Evolutionary conservation across 2,888 invertebrate species (phyloP).

Genomic region (Rhagonycha lutea): DNA sequence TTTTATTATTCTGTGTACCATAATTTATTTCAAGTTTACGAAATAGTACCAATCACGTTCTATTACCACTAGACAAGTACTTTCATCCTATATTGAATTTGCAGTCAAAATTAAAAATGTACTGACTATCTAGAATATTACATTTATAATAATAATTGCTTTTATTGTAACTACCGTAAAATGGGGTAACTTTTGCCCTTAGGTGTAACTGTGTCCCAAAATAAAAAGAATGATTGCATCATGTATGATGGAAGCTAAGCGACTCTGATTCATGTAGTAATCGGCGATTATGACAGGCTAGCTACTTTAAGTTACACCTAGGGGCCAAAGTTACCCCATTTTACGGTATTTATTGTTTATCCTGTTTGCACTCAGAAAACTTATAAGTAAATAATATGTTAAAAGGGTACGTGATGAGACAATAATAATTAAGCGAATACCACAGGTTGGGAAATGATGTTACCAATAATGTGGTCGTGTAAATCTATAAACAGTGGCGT

Average conservation of each 20-base stretch:
- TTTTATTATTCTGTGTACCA: background rate
- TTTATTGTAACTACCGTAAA: no score
- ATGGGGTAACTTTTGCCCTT: no score
- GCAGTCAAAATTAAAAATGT: background rate
- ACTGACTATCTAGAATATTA: no score
- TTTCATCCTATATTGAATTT: background rate
- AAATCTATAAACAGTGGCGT: background rate
- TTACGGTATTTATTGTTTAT: background rate
- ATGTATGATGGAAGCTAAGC: no score
- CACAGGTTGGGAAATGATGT: background rate
- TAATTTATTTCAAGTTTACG: background rate
- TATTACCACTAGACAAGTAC: background rate
- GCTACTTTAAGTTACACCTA: no score
- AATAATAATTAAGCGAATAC: background rate
- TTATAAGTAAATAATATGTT: background rate
- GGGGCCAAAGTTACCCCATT: no score
- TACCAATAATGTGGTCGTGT: background rate
- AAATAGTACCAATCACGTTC: background rate
- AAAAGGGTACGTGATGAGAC: background rate
- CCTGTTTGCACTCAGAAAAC: background rate
- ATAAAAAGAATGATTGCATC: no score
- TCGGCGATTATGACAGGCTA: no score
- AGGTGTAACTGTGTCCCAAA: no score
- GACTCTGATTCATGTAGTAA: no score
- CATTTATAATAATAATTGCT: no score